Conservation (phyloP, 2,113 vertebrate genomes). For the Chamaetylas fuelleborni region DNA sequence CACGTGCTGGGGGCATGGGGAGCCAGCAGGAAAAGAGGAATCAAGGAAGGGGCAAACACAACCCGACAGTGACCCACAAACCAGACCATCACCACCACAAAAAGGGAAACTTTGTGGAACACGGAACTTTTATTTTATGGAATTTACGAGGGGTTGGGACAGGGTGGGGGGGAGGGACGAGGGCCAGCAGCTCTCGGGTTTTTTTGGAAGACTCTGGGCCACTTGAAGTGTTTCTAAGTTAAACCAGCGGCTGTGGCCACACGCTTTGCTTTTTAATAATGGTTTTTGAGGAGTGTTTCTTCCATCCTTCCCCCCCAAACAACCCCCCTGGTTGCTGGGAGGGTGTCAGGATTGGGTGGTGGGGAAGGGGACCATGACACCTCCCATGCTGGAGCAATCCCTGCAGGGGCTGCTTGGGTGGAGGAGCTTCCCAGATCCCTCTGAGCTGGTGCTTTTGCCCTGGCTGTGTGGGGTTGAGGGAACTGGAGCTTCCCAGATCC, state of each 20-base stretch:
- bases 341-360: background rate
- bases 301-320: background rate
- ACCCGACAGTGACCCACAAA: background rate
- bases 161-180: background rate
- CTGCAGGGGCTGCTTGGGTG: background rate
- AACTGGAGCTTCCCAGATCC: background rate
- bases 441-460: too few species aligned
- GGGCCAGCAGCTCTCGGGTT: background rate
- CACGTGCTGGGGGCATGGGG: fast-evolving
- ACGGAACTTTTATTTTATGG: conserved; percentile 37
- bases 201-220: conserved; percentile 22
- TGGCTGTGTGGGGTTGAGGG: too few species aligned
- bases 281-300: background rate
- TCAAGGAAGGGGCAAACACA: too few species aligned
- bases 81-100: background rate
- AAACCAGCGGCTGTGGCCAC: conserved; percentile 39
- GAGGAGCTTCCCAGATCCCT: too few species aligned
- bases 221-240: conserved; percentile 28
- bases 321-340: background rate
- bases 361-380: background rate
- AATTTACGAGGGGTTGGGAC: background rate
- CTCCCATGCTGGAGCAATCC: too few species aligned
- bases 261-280: background rate
- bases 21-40: background rate
- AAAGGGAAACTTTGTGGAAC: background rate